phyloP scores from a whole-genome alignment of 2,797 vertebrate species.

The Xyrichtys novacula region DNA sequence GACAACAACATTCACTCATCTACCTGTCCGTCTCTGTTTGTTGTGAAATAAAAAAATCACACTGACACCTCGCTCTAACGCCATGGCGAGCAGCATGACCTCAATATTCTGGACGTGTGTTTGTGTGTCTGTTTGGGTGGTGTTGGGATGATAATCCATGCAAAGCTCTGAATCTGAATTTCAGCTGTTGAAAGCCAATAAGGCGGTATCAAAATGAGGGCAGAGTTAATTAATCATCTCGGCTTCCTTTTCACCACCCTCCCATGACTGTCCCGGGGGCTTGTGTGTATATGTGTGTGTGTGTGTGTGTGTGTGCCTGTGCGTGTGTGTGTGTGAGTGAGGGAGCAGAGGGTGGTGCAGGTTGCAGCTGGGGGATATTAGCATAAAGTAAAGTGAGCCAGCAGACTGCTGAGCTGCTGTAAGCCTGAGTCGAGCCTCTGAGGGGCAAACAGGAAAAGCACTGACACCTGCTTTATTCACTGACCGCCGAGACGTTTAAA shows the following conservation, averaged over 20 bases:
- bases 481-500: slow-evolving; percentile 38
- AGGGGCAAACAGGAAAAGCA: slow-evolving; percentile 58
- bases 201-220: slow-evolving; percentile 79
- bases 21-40: slow-evolving; percentile 19
- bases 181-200: slow-evolving; percentile 77
- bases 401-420: slow-evolving; percentile 69
- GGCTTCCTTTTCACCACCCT: slow-evolving; percentile 75
- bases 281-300: slow-evolving; percentile 31
- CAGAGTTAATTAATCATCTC: slow-evolving; percentile 85
- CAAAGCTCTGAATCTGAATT: slow-evolving; percentile 72
- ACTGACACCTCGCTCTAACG: slow-evolving; percentile 26
- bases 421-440: slow-evolving; percentile 37
- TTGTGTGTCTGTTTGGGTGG: slow-evolving; percentile 50
- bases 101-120: slow-evolving; percentile 61
- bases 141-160: slow-evolving; percentile 64
- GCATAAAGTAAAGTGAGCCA: slow-evolving; percentile 79
- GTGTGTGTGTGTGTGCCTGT: slow-evolving; percentile 10
- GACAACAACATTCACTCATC: slow-evolving; percentile 16
- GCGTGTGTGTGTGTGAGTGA: slow-evolving; percentile 28
- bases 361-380: slow-evolving; percentile 80
- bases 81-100: slow-evolving; percentile 52
- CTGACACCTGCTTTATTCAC: slow-evolving; percentile 58
- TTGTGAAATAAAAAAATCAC: slow-evolving; percentile 3
- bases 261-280: slow-evolving; percentile 76
- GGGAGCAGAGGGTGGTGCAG: slow-evolving; percentile 72